These are phyloP conservation scores for Aethes cnicana DNA, from an alignment of 2,888 invertebrate genomes.

Conservation along the genomic window DNA sequence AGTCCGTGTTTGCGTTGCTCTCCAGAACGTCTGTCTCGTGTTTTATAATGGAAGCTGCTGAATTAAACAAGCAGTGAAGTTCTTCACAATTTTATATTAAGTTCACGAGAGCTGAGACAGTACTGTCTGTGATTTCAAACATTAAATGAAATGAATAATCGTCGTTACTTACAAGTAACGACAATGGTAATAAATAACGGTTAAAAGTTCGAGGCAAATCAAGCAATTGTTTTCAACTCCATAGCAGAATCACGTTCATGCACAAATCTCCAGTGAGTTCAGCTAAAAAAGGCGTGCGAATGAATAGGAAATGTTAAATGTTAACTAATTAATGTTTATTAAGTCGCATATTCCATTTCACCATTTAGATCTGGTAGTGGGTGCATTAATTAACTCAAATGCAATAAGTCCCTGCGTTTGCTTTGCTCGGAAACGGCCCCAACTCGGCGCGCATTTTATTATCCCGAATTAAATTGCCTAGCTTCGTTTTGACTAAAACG, in stretches of 20 bases:
- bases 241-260: no score
- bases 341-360: slow-evolving; percentile 19
- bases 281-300: not conserved
- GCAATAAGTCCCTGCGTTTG: slow-evolving; percentile 57
- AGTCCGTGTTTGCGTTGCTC: slow-evolving; percentile 77
- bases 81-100: slow-evolving; percentile 38
- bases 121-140: slow-evolving; percentile 15
- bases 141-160: no score
- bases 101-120: slow-evolving; percentile 18
- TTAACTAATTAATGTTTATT: slow-evolving; percentile 25
- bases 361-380: slow-evolving; percentile 12
- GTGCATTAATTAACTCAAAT: slow-evolving; percentile 44
- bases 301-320: slow-evolving; percentile 13
- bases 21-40: slow-evolving; percentile 69
- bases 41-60: slow-evolving; percentile 72
- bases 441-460: slow-evolving; percentile 43
- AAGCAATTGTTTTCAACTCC: no score
- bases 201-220: no score
- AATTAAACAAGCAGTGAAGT: slow-evolving; percentile 66
- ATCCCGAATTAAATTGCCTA: slow-evolving; percentile 46
- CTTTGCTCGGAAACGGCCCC: slow-evolving; percentile 51
- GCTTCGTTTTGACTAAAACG: slow-evolving; percentile 23
- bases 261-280: not conserved
- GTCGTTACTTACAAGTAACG: no score
- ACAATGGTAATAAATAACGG: no score